These are phyloP conservation scores for Cyrtodaria siliqua DNA, from an alignment of 2,888 invertebrate genomes.

Conservation along the genomic window DNA sequence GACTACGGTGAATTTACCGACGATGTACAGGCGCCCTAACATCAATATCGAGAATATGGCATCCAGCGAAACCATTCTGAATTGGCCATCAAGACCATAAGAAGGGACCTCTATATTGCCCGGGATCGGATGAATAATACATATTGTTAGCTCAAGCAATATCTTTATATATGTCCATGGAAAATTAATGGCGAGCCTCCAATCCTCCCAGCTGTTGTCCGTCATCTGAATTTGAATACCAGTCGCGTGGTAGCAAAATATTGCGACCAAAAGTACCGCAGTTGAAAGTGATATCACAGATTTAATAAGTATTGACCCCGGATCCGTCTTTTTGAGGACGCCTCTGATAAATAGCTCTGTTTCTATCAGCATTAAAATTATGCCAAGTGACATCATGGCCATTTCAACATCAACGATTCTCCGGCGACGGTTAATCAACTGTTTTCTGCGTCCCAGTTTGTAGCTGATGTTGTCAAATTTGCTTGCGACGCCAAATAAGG, in stretches of 20 bases:
- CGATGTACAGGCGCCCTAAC: constrained; percentile 74
- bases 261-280: constrained; percentile 61
- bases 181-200: constrained; percentile 72
- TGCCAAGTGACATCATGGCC: constrained; percentile 68
- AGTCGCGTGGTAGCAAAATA: constrained; percentile 70
- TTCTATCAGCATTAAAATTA: constrained; percentile 75
- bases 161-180: constrained; percentile 69
- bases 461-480: constrained; percentile 76
- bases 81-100: constrained; percentile 60
- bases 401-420: constrained; percentile 73
- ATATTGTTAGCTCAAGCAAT: constrained; percentile 69
- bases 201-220: constrained; percentile 76
- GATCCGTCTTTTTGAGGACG: constrained; percentile 61
- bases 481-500: constrained; percentile 43
- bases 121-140: constrained; percentile 76
- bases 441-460: constrained; percentile 71
- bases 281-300: constrained; percentile 71
- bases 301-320: constrained; percentile 70
- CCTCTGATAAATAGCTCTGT: constrained; percentile 71
- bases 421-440: constrained; percentile 67
- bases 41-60: constrained; percentile 77
- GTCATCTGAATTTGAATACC: constrained; percentile 75
- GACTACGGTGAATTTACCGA: constrained; percentile 75
- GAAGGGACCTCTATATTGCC: constrained; percentile 65
- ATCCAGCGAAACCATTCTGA: constrained; percentile 69